Conservation (phyloP, 2,113 vertebrate species). For the Willisornis vidua region DNA sequence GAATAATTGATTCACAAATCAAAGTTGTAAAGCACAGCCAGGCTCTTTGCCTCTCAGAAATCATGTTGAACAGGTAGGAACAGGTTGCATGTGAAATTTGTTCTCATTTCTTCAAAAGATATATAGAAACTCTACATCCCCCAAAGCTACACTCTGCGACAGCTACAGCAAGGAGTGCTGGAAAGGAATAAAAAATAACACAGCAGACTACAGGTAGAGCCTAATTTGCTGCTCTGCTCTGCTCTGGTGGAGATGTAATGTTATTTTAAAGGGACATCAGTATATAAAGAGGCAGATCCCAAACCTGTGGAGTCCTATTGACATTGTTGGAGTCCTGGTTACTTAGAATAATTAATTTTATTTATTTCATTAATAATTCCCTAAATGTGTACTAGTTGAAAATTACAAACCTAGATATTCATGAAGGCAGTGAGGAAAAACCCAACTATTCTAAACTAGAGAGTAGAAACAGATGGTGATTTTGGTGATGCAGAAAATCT, state of each 20-base stretch:
- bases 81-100: not conserved
- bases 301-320: not conserved
- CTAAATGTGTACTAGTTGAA: not conserved
- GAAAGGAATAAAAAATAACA: not conserved
- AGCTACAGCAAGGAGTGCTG: not conserved
- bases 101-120: constrained; percentile 19
- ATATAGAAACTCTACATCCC: not conserved
- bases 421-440: not conserved
- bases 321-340: not conserved
- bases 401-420: not conserved
- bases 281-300: not conserved
- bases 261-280: not conserved
- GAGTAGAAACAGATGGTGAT: not conserved
- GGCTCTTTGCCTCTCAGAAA: constrained; percentile 15
- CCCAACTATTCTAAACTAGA: not conserved
- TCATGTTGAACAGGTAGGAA: not conserved
- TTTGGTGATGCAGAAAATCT: not conserved
- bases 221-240: not conserved
- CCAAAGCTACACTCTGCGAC: not conserved
- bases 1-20: constrained; percentile 42
- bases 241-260: not conserved
- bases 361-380: not conserved
- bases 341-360: not conserved
- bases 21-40: not conserved
- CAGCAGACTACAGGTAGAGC: not conserved